Percentiles rank a stretch among this genome's conserved stretches.
Conservation (phyloP, 2,113 vertebrate species). For the Arvicanthis niloticus region DNA sequence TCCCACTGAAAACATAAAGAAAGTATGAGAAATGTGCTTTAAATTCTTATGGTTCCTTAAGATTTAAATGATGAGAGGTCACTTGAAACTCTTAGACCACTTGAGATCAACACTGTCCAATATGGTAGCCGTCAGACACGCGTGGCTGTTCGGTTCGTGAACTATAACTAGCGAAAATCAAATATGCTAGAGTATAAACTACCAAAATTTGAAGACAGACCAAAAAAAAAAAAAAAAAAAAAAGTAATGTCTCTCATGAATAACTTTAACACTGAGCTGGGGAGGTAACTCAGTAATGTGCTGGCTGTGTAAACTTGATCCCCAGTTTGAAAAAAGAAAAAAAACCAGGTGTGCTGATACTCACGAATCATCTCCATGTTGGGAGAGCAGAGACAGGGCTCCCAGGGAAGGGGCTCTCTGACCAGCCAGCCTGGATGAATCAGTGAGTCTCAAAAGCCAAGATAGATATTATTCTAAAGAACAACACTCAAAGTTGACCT, state of each 20-base stretch:
- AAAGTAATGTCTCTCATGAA: neutral
- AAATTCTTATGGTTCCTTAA: neutral
- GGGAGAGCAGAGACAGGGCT: neutral
- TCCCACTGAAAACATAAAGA: neutral
- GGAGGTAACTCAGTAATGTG: neutral
- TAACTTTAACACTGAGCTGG: neutral
- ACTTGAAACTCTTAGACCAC: neutral
- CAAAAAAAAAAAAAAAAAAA: neutral
- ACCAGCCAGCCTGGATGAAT: neutral
- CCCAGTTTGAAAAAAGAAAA: neutral
- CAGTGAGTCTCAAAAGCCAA: neutral
- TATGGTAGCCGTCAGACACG: neutral
- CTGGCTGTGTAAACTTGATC: too few relatives aligned
- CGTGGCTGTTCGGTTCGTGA: neutral
- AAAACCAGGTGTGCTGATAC: neutral
- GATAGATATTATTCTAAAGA: neutral
- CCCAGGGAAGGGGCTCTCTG: neutral
- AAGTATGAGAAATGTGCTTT: conserved; percentile 8
- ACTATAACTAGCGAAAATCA: neutral
- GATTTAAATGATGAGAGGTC: neutral
- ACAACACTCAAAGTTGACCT: neutral
- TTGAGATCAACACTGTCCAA: neutral
- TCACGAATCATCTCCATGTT: neutral
- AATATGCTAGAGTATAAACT: neutral
- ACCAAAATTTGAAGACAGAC: neutral